These are phyloP conservation scores for Halcyon senegalensis DNA, from an alignment of 2,113 vertebrate genomes.

Conservation along the genomic window DNA sequence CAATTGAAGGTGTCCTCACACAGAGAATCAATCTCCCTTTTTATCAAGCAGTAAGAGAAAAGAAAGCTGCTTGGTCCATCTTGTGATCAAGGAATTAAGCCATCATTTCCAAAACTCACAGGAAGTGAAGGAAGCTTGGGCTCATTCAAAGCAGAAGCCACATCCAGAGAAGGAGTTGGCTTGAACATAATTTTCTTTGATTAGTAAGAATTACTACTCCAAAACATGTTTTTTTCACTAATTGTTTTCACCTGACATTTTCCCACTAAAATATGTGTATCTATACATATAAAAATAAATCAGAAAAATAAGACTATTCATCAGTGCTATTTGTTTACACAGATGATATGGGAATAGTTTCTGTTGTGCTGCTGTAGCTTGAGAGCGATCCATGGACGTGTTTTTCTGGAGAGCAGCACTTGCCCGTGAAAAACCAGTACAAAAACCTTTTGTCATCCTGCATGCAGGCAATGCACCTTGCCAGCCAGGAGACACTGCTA, in stretches of 20 bases:
- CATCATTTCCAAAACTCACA: background rate
- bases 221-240: background rate
- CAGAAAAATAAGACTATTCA: background rate
- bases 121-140: background rate
- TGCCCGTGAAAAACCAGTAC: accelerated
- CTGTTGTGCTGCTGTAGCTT: background rate
- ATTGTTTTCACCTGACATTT: background rate
- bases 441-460: background rate
- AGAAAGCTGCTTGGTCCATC: background rate
- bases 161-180: background rate
- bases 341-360: background rate
- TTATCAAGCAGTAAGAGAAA: background rate
- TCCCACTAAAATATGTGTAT: background rate
- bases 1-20: background rate
- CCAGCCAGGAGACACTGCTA: background rate
- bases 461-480: accelerated
- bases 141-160: background rate
- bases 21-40: background rate
- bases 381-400: accelerated
- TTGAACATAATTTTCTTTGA: background rate
- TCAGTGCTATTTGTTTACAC: background rate
- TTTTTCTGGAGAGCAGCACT: background rate
- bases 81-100: background rate
- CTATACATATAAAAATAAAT: background rate
- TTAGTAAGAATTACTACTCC: background rate